These are phyloP conservation scores for Campaea margaritaria DNA, from an alignment of 2,888 invertebrate species.

Conservation along the genomic window DNA sequence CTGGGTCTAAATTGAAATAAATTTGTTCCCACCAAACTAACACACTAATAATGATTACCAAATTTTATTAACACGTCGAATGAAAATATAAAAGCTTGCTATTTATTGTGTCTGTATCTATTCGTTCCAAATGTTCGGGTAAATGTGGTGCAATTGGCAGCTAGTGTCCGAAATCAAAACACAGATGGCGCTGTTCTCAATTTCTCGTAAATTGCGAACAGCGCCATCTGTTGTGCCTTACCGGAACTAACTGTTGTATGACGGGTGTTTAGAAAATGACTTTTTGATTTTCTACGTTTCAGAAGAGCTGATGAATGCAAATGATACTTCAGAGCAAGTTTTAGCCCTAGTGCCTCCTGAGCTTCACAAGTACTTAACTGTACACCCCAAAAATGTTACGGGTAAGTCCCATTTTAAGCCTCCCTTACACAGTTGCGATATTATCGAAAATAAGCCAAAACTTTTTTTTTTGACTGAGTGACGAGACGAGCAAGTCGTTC, in stretches of 20 bases:
- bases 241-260: conserved; percentile 19
- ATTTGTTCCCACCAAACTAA: too few relatives aligned
- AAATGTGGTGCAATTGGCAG: conserved; percentile 5
- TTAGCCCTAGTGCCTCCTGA: conserved; percentile 92
- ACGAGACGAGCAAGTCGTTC: too few relatives aligned
- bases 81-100: too few relatives aligned
- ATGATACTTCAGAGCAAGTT: conserved; percentile 91
- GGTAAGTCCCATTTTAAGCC: conserved; percentile 57
- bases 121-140: neutral
- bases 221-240: conserved; percentile 33
- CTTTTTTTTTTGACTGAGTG: too few relatives aligned
- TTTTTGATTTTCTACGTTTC: conserved; percentile 31
- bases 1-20: too few relatives aligned
- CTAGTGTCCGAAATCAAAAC: conserved; percentile 7
- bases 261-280: neutral
- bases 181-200: conserved; percentile 18
- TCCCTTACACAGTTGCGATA: too few relatives aligned
- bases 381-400: conserved; percentile 86
- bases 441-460: too few relatives aligned
- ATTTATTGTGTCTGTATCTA: too few relatives aligned
- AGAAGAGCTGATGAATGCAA: conserved; percentile 85
- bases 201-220: conserved; percentile 4
- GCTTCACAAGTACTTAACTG: conserved; percentile 91
- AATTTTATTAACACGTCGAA: too few relatives aligned
- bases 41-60: too few relatives aligned